Conservation (phyloP, 1,140 invertebrate species). For the Phymastichus coffea region DNA sequence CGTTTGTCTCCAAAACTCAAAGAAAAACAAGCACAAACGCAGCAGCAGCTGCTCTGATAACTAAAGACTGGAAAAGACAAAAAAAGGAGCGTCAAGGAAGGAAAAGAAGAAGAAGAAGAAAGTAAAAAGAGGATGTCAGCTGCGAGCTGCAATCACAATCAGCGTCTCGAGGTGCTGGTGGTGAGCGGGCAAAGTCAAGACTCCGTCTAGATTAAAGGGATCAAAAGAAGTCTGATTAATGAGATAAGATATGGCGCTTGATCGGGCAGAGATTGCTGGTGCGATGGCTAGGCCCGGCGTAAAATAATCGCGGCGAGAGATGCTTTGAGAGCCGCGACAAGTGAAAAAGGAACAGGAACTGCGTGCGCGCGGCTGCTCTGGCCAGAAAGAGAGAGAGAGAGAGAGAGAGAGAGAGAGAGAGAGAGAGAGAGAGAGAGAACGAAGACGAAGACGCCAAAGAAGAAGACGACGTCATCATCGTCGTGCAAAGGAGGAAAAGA, state of each 20-base stretch:
- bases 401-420: neutral
- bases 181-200: conserved; percentile 2
- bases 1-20: too few species aligned
- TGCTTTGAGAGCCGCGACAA: conserved; percentile 5
- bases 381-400: conserved; percentile 20
- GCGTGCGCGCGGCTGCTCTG: too few species aligned
- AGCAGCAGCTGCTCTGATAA: too few species aligned
- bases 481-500: conserved; percentile 4
- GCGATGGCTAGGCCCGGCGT: neutral
- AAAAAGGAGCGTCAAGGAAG: neutral
- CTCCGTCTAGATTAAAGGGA: conserved; percentile 21
- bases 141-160: neutral
- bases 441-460: conserved; percentile 11
- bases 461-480: conserved; percentile 22
- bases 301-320: conserved; percentile 22
- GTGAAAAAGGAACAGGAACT: too few species aligned
- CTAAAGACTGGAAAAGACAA: too few species aligned
- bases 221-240: conserved; percentile 27
- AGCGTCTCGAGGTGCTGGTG: too few species aligned
- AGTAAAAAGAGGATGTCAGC: neutral
- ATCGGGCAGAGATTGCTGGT: conserved; percentile 18
- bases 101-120: neutral
- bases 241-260: conserved; percentile 21
- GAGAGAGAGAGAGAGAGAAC: too few species aligned
- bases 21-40: too few species aligned